Conservation (phyloP, 2,113 vertebrate genomes). For the Vidua chalybeata region DNA sequence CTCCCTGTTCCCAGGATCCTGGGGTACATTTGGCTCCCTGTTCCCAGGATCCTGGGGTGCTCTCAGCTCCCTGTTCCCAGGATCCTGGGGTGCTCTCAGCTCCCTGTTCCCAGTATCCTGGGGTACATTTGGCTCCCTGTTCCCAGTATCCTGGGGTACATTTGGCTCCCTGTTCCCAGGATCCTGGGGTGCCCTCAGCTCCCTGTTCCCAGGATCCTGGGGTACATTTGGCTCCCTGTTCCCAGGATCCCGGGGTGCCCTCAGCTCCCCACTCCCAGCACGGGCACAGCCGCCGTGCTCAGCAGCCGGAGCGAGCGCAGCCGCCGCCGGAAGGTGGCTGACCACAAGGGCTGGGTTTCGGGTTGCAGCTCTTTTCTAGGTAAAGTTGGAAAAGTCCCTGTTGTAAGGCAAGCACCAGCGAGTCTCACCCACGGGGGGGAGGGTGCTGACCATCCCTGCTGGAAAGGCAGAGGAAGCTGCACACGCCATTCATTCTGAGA, state of each 20-base stretch:
- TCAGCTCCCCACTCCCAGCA: slow-evolving; percentile 54
- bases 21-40: too few relatives aligned
- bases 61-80: slow-evolving; percentile 14
- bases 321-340: slow-evolving; percentile 76
- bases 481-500: slow-evolving; percentile 82
- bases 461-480: slow-evolving; percentile 71
- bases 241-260: not conserved
- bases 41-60: not conserved
- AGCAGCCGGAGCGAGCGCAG: slow-evolving; percentile 34
- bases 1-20: not conserved
- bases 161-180: too few relatives aligned
- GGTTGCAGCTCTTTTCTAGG: slow-evolving; percentile 76
- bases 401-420: not conserved
- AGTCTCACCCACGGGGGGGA: slow-evolving; percentile 65
- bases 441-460: slow-evolving; percentile 53
- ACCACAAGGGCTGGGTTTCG: slow-evolving; percentile 66
- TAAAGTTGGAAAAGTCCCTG: slow-evolving; percentile 83
- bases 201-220: not conserved
- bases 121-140: too few relatives aligned
- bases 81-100: not conserved
- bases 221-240: too few relatives aligned
- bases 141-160: fast-evolving
- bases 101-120: slow-evolving; percentile 61
- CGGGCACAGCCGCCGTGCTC: slow-evolving; percentile 37
- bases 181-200: fast-evolving